A percentile compares a stretch with the other conserved stretches of the same genome.
Conservation (phyloP, 2,888 invertebrate species). For the Caenorhabditis virilis region DNA sequence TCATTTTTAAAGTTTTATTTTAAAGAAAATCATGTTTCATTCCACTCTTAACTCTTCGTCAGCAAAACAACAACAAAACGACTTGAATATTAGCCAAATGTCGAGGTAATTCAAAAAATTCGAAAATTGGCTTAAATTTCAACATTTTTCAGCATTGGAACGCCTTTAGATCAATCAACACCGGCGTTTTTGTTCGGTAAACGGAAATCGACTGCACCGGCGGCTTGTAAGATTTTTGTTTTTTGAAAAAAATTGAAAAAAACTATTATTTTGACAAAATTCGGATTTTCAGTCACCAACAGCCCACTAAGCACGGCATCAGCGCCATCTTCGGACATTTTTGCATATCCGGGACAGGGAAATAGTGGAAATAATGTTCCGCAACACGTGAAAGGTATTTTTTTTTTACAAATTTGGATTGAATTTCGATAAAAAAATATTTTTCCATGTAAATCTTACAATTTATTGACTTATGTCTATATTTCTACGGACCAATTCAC, state of each 20-base stretch:
- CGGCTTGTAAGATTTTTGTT: slow-evolving; percentile 10
- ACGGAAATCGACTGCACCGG: slow-evolving; percentile 8
- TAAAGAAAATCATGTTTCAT: too few relatives aligned
- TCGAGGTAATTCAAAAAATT: neutral
- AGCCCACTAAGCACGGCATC: slow-evolving; percentile 27
- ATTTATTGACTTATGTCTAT: too few relatives aligned
- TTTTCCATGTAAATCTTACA: too few relatives aligned
- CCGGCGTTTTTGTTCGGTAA: slow-evolving; percentile 30
- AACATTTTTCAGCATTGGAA: slow-evolving; percentile 30
- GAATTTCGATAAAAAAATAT: too few relatives aligned
- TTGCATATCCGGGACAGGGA: slow-evolving; percentile 35
- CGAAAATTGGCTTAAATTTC: neutral
- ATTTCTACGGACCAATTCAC: too few relatives aligned
- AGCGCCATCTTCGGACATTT: slow-evolving; percentile 50
- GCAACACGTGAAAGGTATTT: slow-evolving; percentile 45
- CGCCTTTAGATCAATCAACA: slow-evolving; percentile 31
- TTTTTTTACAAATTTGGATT: too few relatives aligned
- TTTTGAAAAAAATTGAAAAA: too few relatives aligned
- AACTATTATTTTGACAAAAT: too few relatives aligned
- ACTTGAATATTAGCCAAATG: slow-evolving; percentile 1
- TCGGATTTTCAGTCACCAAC: slow-evolving; percentile 33
- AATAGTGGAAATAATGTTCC: slow-evolving; percentile 35
- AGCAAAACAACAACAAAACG: slow-evolving; percentile 2
- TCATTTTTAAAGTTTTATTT: too few relatives aligned
- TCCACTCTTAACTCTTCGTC: slow-evolving; percentile 7